A percentile compares a stretch with the other conserved stretches of the same genome.
Conservation (phyloP, 2,797 vertebrate species). For the Pseudomugil tenellus region DNA sequence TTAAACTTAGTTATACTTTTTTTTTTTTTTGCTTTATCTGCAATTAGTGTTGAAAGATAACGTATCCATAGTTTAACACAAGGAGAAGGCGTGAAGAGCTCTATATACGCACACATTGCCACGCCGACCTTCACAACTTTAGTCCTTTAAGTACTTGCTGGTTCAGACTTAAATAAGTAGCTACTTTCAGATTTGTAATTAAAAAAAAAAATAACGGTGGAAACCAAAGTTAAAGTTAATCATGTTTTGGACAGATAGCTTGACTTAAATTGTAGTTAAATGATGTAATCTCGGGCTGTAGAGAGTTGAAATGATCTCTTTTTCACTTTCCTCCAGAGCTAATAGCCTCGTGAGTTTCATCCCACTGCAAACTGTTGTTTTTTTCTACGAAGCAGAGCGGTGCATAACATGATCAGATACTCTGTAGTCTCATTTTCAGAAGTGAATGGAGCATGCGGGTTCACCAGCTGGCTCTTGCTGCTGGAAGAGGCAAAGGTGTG, state of each 20-base stretch:
- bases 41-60: background rate
- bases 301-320: background rate
- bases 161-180: background rate
- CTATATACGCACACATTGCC: too few species aligned
- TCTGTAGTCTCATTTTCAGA: slow-evolving; percentile 33
- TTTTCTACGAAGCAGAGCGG: slow-evolving; percentile 25
- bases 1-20: fast-evolving
- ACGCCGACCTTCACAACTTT: slow-evolving; percentile 59
- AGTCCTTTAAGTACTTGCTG: background rate
- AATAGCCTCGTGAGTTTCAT: background rate
- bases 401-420: slow-evolving; percentile 41
- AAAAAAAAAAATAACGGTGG: background rate
- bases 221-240: background rate
- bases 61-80: too few species aligned
- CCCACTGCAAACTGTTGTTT: slow-evolving; percentile 8
- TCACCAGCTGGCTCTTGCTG: slow-evolving; percentile 60
- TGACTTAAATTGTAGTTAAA: background rate
- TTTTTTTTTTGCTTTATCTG: background rate
- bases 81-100: too few species aligned
- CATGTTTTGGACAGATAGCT: background rate
- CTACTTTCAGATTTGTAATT: too few species aligned
- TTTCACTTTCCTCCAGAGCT: background rate
- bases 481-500: slow-evolving; percentile 43
- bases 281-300: background rate
- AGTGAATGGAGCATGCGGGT: slow-evolving; percentile 52